Evolutionary conservation across 2,113 vertebrate species (phyloP).

Genomic region (Nerophis ophidion): DNA sequence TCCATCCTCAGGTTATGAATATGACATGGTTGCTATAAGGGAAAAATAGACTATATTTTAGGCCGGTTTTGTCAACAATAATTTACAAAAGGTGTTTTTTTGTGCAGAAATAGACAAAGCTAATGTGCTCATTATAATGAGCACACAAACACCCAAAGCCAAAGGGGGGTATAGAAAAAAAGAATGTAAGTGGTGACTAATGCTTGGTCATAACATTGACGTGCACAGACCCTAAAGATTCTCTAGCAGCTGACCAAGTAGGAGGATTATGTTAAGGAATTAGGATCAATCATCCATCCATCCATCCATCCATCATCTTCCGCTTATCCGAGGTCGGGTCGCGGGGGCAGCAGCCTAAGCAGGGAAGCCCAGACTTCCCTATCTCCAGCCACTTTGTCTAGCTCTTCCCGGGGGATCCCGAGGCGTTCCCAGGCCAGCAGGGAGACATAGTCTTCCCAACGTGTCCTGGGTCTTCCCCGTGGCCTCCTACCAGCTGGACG

Average conservation of each 20-base stretch:
- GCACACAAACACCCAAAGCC: neutral
- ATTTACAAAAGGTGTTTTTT: neutral
- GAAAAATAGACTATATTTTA: neutral
- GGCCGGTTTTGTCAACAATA: neutral
- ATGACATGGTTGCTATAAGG: neutral
- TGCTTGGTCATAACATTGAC: conserved; percentile 21
- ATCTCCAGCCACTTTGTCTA: too few relatives aligned
- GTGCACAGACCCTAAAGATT: neutral
- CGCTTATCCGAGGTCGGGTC: too few relatives aligned
- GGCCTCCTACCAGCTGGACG: too few relatives aligned
- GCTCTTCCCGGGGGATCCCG: too few relatives aligned
- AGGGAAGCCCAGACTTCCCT: too few relatives aligned
- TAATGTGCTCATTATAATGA: neutral
- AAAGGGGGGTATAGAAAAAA: neutral
- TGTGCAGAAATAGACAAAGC: too few relatives aligned
- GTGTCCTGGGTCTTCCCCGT: too few relatives aligned
- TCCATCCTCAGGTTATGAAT: neutral
- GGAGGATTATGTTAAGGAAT: neutral
- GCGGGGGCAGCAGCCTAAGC: too few relatives aligned
- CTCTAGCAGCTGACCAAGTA: conserved; percentile 14
- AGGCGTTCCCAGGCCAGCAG: too few relatives aligned
- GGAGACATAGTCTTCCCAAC: too few relatives aligned
- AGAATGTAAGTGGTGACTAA: conserved; percentile 42
- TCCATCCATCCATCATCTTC: too few relatives aligned
- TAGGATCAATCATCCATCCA: neutral